These are phyloP conservation scores for Tenthredo scrophulariae DNA, from an alignment of 2,888 invertebrate genomes.

Conservation along the genomic window DNA sequence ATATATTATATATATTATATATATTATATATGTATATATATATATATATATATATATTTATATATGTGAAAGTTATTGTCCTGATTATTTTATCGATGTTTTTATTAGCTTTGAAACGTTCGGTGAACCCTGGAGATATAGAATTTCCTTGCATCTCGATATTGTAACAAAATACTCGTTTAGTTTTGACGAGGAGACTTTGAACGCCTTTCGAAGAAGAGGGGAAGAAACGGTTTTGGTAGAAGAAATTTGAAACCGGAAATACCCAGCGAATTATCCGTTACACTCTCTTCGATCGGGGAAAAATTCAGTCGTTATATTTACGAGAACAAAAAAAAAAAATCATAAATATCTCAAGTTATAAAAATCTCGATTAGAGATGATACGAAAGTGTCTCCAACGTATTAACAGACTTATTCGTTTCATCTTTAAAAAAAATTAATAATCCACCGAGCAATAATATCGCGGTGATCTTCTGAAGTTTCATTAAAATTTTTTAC, in stretches of 20 bases:
- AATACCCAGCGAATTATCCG: constrained; percentile 19
- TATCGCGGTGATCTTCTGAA: not conserved
- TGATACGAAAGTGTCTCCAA: not conserved
- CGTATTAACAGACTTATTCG: not conserved
- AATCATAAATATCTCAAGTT: not conserved
- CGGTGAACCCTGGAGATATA: constrained; percentile 26
- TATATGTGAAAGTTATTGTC: constrained; percentile 26
- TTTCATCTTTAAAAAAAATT: not conserved
- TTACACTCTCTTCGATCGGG: not conserved
- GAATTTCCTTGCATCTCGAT: constrained; percentile 22
- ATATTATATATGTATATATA: not conserved
- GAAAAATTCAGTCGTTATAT: not conserved
- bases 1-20: not conserved
- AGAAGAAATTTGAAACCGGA: constrained; percentile 38
- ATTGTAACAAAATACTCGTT: constrained; percentile 31
- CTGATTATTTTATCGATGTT: constrained; percentile 23
- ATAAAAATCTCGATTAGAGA: not conserved
- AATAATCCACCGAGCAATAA: not conserved
- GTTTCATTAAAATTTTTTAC: not conserved
- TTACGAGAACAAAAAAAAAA: not conserved
- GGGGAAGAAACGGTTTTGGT: not conserved
- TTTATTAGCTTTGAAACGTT: constrained; percentile 14
- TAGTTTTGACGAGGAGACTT: constrained; percentile 27
- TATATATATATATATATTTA: not conserved
- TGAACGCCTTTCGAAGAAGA: not conserved